These are phyloP conservation scores for Sula dactylatra DNA, from an alignment of 2,113 vertebrate species.

Conservation along the genomic window DNA sequence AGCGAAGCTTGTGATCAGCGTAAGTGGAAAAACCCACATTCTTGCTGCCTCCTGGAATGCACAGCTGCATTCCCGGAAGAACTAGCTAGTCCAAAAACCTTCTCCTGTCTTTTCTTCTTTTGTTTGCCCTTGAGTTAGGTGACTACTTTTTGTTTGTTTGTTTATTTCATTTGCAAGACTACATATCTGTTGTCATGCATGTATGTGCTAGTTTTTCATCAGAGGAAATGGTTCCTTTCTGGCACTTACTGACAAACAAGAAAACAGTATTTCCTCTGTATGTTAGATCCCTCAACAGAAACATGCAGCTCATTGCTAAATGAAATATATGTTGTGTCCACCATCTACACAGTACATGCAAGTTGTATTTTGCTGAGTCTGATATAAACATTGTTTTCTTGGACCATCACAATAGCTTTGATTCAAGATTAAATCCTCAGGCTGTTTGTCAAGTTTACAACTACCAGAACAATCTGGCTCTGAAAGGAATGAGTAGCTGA, in stretches of 20 bases:
- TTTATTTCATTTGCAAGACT: not conserved
- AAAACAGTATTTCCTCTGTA: not conserved
- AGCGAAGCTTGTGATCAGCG: not conserved
- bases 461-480: not conserved
- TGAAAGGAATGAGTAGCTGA: not conserved
- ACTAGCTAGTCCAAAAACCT: not conserved
- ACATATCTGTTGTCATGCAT: accelerated
- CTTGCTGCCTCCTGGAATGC: constrained; percentile 48
- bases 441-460: not conserved
- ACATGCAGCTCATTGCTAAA: not conserved
- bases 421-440: not conserved
- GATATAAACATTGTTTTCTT: not conserved
- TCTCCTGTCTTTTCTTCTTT: not conserved
- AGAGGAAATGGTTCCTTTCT: not conserved
- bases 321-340: not conserved
- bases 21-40: constrained; percentile 56
- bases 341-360: not conserved
- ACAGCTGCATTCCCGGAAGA: constrained; percentile 38
- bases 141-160: not conserved
- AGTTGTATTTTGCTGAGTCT: not conserved
- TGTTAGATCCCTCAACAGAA: not conserved
- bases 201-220: not conserved
- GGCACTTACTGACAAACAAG: not conserved
- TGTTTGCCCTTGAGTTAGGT: not conserved
- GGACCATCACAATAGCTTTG: not conserved